Percentiles rank a stretch among this genome's conserved stretches.
These are phyloP conservation scores for Andrena marginata DNA, from an alignment of 2,888 invertebrate species.

Conservation along the genomic window DNA sequence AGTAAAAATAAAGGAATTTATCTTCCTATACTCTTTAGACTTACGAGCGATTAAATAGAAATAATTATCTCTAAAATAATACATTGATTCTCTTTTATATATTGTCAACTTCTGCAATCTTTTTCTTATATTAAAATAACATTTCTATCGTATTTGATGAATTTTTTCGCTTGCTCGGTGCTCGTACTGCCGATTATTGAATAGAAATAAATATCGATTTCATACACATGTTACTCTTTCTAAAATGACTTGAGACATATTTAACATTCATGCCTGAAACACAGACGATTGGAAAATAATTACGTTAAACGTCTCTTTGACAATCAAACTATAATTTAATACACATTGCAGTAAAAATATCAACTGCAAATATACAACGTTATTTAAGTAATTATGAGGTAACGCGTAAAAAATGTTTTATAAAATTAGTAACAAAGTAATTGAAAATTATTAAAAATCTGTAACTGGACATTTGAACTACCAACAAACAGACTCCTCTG, in stretches of 20 bases:
- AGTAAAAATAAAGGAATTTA: constrained; percentile 1
- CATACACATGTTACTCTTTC: constrained; percentile 13
- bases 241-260: constrained; percentile 20
- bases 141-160: constrained; percentile 20
- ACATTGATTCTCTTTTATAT: constrained; percentile 25
- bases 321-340: constrained; percentile 40
- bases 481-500: not conserved
- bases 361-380: constrained; percentile 36
- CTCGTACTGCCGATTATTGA: constrained; percentile 8
- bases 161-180: constrained; percentile 15
- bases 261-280: not conserved
- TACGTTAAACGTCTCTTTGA: constrained; percentile 14
- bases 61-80: constrained; percentile 31
- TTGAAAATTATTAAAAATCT: constrained; percentile 45
- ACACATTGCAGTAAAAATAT: constrained; percentile 28
- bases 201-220: constrained; percentile 43
- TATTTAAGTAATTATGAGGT: constrained; percentile 43
- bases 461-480: constrained; percentile 22
- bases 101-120: constrained; percentile 18
- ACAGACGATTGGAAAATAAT: constrained; percentile 17
- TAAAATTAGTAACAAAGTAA: constrained; percentile 61
- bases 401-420: constrained; percentile 61
- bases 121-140: constrained; percentile 32
- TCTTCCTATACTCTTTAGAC: constrained; percentile 2
- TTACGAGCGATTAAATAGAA: constrained; percentile 20